Evolutionary conservation across 2,113 vertebrate genomes (phyloP).

Genomic region (mouse (Mus musculus)): GRCm39 chr11:18915001-18915500

Average conservation of each 20-base stretch:
- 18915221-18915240: conserved; percentile 1
- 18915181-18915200: conserved; percentile 73
- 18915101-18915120: conserved; percentile 77
- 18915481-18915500: not conserved
- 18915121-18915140: conserved; percentile 84
- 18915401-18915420: conserved; percentile 60
- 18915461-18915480: not conserved
- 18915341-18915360: conserved; percentile 74
- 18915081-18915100: conserved; percentile 76
- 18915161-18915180: conserved; percentile 81
- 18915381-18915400: conserved; percentile 68
- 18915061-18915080: conserved; percentile 75
- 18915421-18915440: conserved; percentile 20
- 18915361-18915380: conserved; percentile 84
- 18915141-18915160: conserved; percentile 71
- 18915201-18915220: conserved; percentile 43
- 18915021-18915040: conserved; percentile 77
- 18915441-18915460: not conserved
- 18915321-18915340: conserved; percentile 44
- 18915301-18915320: conserved; percentile 79
- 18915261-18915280: conserved; percentile 75
- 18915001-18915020: conserved; percentile 54
- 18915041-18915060: conserved; percentile 77
- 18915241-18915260: conserved; percentile 64
- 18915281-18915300: conserved; percentile 64